These are phyloP conservation scores for Rhabdomys pumilio DNA, from an alignment of 2,797 vertebrate species.

Conservation along the genomic window DNA sequence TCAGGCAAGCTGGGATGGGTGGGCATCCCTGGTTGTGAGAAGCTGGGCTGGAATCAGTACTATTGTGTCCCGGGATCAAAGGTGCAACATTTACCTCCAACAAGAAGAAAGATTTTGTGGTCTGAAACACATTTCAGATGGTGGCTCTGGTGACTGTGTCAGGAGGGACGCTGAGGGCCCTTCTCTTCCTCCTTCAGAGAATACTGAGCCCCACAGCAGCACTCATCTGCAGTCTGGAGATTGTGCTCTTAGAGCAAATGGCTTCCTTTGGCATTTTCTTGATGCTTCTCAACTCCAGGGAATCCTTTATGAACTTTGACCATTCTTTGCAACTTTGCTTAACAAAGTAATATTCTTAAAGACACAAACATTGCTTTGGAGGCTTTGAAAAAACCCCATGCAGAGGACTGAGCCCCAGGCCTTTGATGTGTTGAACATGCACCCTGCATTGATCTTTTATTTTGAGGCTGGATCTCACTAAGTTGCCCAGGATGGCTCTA, in stretches of 20 bases:
- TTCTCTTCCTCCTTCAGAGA: neutral
- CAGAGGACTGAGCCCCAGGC: neutral
- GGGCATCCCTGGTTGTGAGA: neutral
- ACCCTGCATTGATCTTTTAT: neutral
- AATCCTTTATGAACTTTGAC: neutral
- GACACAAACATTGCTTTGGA: neutral
- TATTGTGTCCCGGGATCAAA: neutral
- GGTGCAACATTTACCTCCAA: neutral
- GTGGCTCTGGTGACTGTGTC: neutral
- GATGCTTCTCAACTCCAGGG: neutral
- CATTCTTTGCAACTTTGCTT: neutral
- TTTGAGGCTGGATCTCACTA: conserved; percentile 19
- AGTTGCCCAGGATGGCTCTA: conserved; percentile 30
- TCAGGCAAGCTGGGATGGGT: neutral
- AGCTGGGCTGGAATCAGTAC: neutral
- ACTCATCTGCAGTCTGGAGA: neutral
- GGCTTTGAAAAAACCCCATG: neutral
- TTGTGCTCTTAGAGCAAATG: too few species aligned
- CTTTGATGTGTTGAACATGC: neutral
- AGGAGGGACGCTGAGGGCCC: neutral
- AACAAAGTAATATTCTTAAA: conserved; percentile 22
- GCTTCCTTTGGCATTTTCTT: neutral
- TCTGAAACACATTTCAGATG: neutral
- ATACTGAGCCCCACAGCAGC: too few species aligned
- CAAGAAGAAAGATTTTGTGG: neutral